Percentiles rank a stretch among this genome's conserved stretches.
Conservation (phyloP, 2,113 vertebrate genomes). For the Xenotilapia flavipinnis region DNA sequence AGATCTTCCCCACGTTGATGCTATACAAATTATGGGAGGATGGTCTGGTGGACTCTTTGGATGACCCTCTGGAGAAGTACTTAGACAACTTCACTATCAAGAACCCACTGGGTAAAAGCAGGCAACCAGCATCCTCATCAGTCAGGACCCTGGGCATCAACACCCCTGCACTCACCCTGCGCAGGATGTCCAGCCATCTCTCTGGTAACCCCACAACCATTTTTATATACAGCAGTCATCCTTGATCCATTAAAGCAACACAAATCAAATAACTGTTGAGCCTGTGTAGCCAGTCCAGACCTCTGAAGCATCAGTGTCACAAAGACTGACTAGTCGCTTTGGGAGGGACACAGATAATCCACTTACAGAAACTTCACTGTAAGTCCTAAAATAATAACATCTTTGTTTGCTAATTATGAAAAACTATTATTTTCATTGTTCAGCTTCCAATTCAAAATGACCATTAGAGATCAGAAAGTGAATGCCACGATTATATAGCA, state of each 20-base stretch:
- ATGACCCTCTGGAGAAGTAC: slow-evolving; percentile 84
- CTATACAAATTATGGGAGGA: slow-evolving; percentile 90
- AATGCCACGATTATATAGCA: background rate
- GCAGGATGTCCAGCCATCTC: slow-evolving; percentile 87
- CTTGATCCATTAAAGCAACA: background rate
- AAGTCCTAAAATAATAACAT: background rate
- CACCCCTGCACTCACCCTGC: slow-evolving; percentile 76
- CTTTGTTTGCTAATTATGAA: background rate
- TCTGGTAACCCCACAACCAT: slow-evolving; percentile 45
- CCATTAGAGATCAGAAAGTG: background rate
- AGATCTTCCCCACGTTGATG: slow-evolving; percentile 89
- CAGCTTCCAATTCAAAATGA: background rate
- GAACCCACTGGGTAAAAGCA: slow-evolving; percentile 76
- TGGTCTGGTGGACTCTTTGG: slow-evolving; percentile 78
- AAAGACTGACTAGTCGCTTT: background rate
- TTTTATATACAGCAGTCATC: background rate
- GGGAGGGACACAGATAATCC: background rate
- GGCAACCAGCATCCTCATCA: slow-evolving; percentile 36
- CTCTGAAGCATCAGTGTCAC: background rate
- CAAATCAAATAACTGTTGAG: background rate
- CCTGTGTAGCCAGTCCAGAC: background rate
- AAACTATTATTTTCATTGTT: background rate
- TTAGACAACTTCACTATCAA: slow-evolving; percentile 79
- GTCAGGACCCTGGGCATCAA: slow-evolving; percentile 8
- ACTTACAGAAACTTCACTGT: background rate